Evolutionary conservation across 1,140 invertebrate species (phyloP).

Genomic region (Papilio dardanus): DNA sequence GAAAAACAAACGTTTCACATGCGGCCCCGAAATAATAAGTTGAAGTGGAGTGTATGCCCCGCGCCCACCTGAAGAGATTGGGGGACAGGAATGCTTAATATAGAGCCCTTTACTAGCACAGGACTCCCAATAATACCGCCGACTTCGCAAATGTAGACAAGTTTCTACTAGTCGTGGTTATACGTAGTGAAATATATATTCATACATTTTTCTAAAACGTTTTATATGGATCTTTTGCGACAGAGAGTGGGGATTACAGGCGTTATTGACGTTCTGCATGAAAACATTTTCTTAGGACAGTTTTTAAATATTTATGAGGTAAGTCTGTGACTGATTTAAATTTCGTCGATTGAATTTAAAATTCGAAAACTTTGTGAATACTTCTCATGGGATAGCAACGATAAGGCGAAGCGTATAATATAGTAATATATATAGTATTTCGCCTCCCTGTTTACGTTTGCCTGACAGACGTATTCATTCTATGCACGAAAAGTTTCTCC

Average conservation of each 20-base stretch:
- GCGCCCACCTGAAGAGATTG: slow-evolving; percentile 75
- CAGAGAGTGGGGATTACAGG: background rate
- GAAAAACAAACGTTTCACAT: slow-evolving; percentile 64
- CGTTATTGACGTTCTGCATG: slow-evolving; percentile 22
- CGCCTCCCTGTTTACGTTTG: slow-evolving; percentile 61
- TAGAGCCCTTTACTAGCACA: slow-evolving; percentile 73
- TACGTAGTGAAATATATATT: slow-evolving; percentile 40
- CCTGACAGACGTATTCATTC: slow-evolving; percentile 75
- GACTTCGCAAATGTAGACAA: slow-evolving; percentile 64
- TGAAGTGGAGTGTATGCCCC: slow-evolving; percentile 70
- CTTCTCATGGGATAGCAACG: slow-evolving; percentile 39
- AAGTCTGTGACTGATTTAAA: slow-evolving; percentile 22
- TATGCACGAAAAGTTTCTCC: slow-evolving; percentile 78
- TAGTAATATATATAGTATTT: slow-evolving; percentile 59
- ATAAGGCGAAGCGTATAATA: slow-evolving; percentile 54
- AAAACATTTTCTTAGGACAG: slow-evolving; percentile 24
- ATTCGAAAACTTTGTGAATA: slow-evolving; percentile 42
- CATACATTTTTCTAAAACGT: slow-evolving; percentile 35
- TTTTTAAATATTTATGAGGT: slow-evolving; percentile 26
- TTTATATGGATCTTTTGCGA: slow-evolving; percentile 25
- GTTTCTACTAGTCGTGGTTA: slow-evolving; percentile 58
- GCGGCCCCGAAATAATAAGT: slow-evolving; percentile 75
- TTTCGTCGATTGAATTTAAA: slow-evolving; percentile 29
- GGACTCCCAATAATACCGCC: slow-evolving; percentile 72
- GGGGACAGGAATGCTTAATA: slow-evolving; percentile 79